A percentile compares a stretch with the other conserved stretches of the same genome.
Conservation (phyloP, 1,140 invertebrate genomes). For the Panonychus citri region DNA sequence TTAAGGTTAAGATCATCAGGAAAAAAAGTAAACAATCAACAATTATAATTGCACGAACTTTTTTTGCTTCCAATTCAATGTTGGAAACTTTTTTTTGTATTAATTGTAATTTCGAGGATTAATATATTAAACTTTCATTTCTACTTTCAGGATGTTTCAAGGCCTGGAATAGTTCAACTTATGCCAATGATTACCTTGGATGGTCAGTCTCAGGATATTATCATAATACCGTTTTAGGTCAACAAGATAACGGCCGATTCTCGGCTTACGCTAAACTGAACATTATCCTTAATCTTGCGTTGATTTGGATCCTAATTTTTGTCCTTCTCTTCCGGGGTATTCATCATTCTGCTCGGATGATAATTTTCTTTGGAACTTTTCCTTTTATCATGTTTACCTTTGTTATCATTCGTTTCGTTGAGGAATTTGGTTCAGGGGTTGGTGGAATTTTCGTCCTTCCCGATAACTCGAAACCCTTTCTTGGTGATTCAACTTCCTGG, state of each 20-base stretch:
- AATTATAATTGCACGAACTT: no score
- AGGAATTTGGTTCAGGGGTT: slow-evolving; percentile 13
- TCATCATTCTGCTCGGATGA: slow-evolving; percentile 13
- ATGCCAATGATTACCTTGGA: slow-evolving; percentile 13
- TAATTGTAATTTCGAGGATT: not conserved
- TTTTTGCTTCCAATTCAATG: no score
- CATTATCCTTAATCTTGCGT: slow-evolving; percentile 61
- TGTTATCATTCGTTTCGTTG: slow-evolving; percentile 12
- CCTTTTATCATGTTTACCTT: slow-evolving; percentile 12
- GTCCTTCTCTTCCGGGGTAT: slow-evolving; percentile 41
- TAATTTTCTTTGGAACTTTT: slow-evolving; percentile 13
- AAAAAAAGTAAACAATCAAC: no score
- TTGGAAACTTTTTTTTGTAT: not conserved
- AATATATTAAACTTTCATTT: not conserved
- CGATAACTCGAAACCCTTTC: slow-evolving; percentile 4
- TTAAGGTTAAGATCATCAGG: no score
- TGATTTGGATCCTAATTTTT: slow-evolving; percentile 73
- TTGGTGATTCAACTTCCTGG: slow-evolving; percentile 38
- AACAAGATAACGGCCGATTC: slow-evolving; percentile 26
- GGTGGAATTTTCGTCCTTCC: slow-evolving; percentile 7
- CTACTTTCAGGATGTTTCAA: not conserved
- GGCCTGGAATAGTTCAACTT: slow-evolving; percentile 10
- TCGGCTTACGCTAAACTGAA: slow-evolving; percentile 44
- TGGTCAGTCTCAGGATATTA: slow-evolving; percentile 7
- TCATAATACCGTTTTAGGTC: not conserved